Conservation (phyloP, 2,797 vertebrate species). For the Chromis chromis region DNA sequence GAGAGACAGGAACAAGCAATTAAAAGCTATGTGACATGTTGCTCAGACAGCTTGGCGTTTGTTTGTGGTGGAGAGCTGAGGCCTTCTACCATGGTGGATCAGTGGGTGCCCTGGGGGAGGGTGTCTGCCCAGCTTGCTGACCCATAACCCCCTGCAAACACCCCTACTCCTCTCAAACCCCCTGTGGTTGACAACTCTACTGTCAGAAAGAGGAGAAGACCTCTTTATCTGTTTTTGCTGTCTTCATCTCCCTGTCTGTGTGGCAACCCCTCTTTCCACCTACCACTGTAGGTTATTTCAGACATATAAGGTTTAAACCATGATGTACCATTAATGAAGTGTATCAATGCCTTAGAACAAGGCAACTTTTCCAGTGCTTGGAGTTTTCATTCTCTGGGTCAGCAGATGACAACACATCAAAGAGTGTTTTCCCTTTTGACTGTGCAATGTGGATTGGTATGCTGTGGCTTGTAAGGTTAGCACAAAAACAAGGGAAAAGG, state of each 20-base stretch:
- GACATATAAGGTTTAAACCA: constrained; percentile 20
- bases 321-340: constrained; percentile 28
- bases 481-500: constrained; percentile 67
- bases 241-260: constrained; percentile 64
- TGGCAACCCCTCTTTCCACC: constrained; percentile 19
- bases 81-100: constrained; percentile 74
- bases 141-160: constrained; percentile 82
- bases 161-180: constrained; percentile 73
- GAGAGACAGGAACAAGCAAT: constrained; percentile 84
- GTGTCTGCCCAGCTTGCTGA: constrained; percentile 81
- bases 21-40: constrained; percentile 84
- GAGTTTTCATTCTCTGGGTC: constrained; percentile 37
- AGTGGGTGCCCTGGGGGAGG: constrained; percentile 75
- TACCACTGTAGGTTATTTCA: constrained; percentile 18
- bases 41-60: constrained; percentile 82
- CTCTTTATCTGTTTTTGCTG: constrained; percentile 75
- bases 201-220: constrained; percentile 78
- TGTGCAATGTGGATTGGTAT: constrained; percentile 61
- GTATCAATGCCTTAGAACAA: constrained; percentile 22
- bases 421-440: constrained; percentile 65
- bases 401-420: constrained; percentile 61
- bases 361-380: constrained; percentile 21
- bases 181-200: constrained; percentile 78
- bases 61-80: constrained; percentile 80
- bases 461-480: constrained; percentile 58